Evolutionary conservation across 2,113 vertebrate genomes (phyloP).

Genomic region (Hippoglossus stenolepis): DNA sequence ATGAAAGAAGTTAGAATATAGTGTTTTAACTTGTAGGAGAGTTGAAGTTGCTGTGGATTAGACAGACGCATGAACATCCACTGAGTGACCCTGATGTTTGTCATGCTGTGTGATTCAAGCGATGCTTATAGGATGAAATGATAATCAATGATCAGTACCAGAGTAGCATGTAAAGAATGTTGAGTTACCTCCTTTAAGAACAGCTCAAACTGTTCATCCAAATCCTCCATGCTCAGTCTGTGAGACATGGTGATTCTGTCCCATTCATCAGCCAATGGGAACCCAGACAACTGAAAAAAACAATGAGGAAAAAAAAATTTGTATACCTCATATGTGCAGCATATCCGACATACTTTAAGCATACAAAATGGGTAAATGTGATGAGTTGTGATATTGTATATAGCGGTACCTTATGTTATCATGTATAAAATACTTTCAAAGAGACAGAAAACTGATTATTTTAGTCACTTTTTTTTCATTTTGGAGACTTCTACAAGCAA

Average conservation of each 20-base stretch:
- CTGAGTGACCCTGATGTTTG: not conserved
- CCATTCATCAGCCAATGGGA: constrained; percentile 14
- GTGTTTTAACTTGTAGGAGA: not conserved
- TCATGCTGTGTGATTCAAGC: not conserved
- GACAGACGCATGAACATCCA: not conserved
- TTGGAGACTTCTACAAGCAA: no score
- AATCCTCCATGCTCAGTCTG: constrained; percentile 85
- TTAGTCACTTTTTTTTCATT: no score
- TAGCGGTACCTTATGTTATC: no score
- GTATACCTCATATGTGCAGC: not conserved
- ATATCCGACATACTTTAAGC: not conserved
- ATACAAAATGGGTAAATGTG: not conserved
- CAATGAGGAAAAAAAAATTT: not conserved
- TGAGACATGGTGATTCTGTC: constrained; percentile 81
- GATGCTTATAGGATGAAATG: no score
- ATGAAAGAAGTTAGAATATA: not conserved
- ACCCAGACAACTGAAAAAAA: not conserved
- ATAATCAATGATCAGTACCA: not conserved
- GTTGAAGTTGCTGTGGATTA: not conserved
- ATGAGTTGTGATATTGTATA: no score
- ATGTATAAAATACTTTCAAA: no score
- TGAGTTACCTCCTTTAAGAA: constrained; percentile 92
- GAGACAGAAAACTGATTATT: no score
- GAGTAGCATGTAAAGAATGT: not conserved
- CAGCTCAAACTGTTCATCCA: constrained; percentile 94